A percentile compares a stretch with the other conserved stretches of the same genome.
These are phyloP conservation scores for Nasonia longicornis DNA, from an alignment of 1,140 invertebrate genomes.

Conservation along the genomic window DNA sequence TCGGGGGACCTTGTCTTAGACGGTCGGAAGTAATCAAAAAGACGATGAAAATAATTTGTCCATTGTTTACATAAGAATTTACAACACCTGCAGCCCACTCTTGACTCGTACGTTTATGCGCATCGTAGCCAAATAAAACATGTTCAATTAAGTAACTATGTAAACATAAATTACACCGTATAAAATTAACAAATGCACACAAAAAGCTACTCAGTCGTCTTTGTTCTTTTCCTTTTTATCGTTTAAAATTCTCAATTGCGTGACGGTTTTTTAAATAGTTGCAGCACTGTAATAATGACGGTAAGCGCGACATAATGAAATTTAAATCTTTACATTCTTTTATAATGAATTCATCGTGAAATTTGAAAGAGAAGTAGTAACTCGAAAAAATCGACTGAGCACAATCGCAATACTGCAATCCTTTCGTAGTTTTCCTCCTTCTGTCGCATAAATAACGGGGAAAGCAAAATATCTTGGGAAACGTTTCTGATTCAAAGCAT, in stretches of 20 bases:
- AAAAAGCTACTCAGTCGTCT: too few species aligned
- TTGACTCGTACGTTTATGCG: not conserved
- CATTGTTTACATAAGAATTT: slow-evolving; percentile 31
- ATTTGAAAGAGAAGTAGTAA: not conserved
- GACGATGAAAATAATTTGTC: slow-evolving; percentile 14
- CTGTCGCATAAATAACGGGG: slow-evolving; percentile 1
- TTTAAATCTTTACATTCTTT: not conserved
- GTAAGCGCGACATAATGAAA: not conserved
- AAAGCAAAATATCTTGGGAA: slow-evolving; percentile 19
- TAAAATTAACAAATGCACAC: not conserved
- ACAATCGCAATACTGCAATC: not conserved
- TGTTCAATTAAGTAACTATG: not conserved
- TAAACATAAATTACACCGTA: not conserved
- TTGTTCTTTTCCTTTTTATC: too few species aligned
- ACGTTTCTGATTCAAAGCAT: slow-evolving; percentile 4
- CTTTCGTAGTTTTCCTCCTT: not conserved
- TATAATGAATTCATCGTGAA: not conserved
- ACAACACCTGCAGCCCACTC: not conserved
- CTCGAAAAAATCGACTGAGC: not conserved
- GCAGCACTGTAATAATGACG: not conserved
- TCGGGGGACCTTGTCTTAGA: slow-evolving; percentile 6
- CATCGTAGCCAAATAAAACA: not conserved
- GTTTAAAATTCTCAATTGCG: not conserved
- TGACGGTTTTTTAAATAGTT: not conserved
- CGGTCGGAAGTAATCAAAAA: slow-evolving; percentile 19